Evolutionary conservation across 2,797 vertebrate species (phyloP).

Genomic region (Trematomus bernacchii): DNA sequence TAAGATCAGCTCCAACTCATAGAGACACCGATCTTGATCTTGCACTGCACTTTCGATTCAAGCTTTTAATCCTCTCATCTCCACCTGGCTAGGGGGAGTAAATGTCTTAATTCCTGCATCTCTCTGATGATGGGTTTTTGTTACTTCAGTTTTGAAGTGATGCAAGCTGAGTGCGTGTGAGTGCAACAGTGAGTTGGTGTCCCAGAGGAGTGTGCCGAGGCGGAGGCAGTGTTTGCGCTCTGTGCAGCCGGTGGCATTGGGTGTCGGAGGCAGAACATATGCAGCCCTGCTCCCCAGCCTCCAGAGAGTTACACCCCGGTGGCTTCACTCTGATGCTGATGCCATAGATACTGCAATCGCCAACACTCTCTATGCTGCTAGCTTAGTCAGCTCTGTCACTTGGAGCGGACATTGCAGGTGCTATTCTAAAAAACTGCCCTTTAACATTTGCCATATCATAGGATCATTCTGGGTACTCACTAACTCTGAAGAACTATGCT

Average conservation of each 20-base stretch:
- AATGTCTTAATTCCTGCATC: conserved; percentile 73
- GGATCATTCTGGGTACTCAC: conserved; percentile 1
- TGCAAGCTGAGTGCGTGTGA: conserved; percentile 78
- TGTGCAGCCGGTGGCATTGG: conserved; percentile 91
- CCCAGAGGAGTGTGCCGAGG: conserved; percentile 71
- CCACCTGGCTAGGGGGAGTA: conserved; percentile 70
- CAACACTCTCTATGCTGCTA: conserved; percentile 42
- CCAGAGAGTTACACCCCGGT: conserved; percentile 63
- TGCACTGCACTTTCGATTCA: conserved; percentile 46
- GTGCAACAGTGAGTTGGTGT: conserved; percentile 79
- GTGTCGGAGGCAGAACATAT: conserved; percentile 89
- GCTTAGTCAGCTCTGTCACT: conserved; percentile 54
- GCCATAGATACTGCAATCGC: conserved; percentile 69
- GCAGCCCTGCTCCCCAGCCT: conserved; percentile 85
- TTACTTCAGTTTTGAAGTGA: conserved; percentile 78
- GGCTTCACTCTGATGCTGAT: conserved; percentile 66
- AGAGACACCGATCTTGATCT: conserved; percentile 52
- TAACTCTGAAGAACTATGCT: neutral
- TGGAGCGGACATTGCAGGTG: conserved; percentile 47
- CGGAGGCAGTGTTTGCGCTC: conserved; percentile 70
- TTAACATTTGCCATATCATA: conserved; percentile 40
- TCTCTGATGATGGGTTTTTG: conserved; percentile 66
- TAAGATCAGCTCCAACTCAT: conserved; percentile 48
- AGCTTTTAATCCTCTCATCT: conserved; percentile 74
- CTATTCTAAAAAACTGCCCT: conserved; percentile 26